Percentiles rank a stretch among this genome's conserved stretches.
Conservation (phyloP, 2,113 vertebrate genomes). For the Xiphophorus maculatus region DNA sequence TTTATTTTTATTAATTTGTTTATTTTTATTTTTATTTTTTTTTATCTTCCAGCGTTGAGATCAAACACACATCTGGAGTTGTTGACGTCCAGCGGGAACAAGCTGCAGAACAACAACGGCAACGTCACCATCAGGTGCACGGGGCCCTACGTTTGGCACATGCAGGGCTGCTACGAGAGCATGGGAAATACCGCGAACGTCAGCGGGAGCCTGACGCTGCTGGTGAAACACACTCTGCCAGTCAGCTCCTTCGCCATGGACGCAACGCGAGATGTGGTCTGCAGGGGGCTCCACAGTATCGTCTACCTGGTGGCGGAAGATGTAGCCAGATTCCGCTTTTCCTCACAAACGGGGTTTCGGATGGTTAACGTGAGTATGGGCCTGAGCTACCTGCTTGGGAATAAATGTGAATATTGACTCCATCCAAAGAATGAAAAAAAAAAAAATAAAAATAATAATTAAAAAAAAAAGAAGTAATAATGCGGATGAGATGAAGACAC, state of each 20-base stretch:
- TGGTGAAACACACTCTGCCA: not conserved
- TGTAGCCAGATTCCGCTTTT: slow-evolving; percentile 12
- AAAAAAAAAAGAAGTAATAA: too few species aligned
- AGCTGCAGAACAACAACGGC: not conserved
- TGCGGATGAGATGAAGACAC: not conserved
- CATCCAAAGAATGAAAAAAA: not conserved
- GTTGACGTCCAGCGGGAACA: fast-evolving
- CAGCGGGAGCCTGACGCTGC: slow-evolving; percentile 24
- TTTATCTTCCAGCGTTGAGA: not conserved
- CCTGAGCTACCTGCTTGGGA: slow-evolving; percentile 54
- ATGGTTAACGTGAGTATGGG: slow-evolving; percentile 25
- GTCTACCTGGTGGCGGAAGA: slow-evolving; percentile 34
- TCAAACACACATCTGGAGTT: not conserved
- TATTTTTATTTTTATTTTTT: not conserved
- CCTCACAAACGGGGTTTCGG: fast-evolving
- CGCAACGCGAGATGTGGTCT: fast-evolving
- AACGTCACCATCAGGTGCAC: slow-evolving; percentile 45
- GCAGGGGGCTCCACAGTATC: slow-evolving; percentile 37
- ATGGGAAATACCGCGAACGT: fast-evolving
- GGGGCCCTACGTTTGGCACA: slow-evolving; percentile 60
- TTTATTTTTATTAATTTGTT: too few species aligned
- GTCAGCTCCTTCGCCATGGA: slow-evolving; percentile 3
- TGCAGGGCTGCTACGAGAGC: slow-evolving; percentile 21
- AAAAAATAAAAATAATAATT: not conserved
- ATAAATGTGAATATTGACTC: slow-evolving; percentile 16